A percentile compares a stretch with the other conserved stretches of the same genome.
These are phyloP conservation scores for Suncus etruscus DNA, from an alignment of 2,113 vertebrate genomes.

Conservation along the genomic window DNA sequence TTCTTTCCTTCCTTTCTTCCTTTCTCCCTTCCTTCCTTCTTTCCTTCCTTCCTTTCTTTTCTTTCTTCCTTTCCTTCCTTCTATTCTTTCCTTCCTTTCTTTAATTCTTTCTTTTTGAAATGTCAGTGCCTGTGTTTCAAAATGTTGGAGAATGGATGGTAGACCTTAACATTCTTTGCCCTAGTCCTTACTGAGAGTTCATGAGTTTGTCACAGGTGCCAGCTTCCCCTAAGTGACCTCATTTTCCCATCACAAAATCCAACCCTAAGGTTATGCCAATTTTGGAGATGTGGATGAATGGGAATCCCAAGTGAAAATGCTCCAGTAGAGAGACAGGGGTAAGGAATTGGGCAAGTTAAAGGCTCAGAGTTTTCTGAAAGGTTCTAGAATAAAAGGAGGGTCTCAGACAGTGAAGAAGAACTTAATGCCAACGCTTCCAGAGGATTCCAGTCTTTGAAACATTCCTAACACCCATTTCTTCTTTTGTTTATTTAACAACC, in stretches of 20 bases:
- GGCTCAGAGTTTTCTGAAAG: not conserved
- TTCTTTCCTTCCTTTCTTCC: too few species aligned
- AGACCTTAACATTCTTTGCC: not conserved
- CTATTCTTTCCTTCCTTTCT: too few species aligned
- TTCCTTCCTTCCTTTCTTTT: too few species aligned
- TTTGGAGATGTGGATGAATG: not conserved
- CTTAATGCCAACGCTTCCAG: not conserved
- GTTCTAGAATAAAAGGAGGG: not conserved
- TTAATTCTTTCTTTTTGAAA: too few species aligned
- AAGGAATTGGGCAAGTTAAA: not conserved
- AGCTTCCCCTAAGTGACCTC: not conserved
- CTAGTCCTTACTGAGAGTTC: not conserved
- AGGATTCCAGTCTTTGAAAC: not conserved
- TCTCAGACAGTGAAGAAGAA: not conserved
- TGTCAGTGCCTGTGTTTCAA: not conserved
- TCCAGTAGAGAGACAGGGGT: not conserved
- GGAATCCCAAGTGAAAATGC: not conserved
- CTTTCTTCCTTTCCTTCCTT: too few species aligned
- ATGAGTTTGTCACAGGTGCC: not conserved
- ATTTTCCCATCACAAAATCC: not conserved
- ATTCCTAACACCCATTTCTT: not conserved
- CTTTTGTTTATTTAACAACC: constrained; percentile 1
- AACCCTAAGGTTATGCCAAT: not conserved
- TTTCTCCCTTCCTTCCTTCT: too few species aligned
- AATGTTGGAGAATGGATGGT: not conserved